Conservation (phyloP, 2,888 invertebrate genomes). For the Oxytorus armatus region DNA sequence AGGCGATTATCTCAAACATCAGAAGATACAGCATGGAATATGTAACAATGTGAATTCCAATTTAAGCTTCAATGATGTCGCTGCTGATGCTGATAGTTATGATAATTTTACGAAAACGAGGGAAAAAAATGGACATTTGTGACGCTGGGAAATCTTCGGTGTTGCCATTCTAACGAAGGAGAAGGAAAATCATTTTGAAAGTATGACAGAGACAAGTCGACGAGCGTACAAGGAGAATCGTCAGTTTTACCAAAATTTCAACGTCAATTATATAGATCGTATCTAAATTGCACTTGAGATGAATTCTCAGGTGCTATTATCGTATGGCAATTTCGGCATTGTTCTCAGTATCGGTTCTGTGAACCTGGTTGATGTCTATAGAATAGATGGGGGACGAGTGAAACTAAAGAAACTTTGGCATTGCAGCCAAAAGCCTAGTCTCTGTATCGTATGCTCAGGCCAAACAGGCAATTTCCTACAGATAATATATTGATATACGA, state of each 20-base stretch:
- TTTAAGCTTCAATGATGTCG: neutral
- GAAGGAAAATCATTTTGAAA: neutral
- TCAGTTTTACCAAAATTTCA: neutral
- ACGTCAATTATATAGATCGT: neutral
- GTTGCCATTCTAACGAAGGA: conserved; percentile 27
- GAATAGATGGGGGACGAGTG: neutral
- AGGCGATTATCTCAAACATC: conserved; percentile 67
- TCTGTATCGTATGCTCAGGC: neutral
- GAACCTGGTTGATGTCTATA: neutral
- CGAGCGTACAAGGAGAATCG: neutral
- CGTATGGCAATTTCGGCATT: neutral
- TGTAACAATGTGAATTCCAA: neutral
- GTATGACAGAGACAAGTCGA: neutral
- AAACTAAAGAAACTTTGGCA: conserved; percentile 30
- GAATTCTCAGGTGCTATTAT: neutral
- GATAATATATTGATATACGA: neutral
- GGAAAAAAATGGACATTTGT: no score
- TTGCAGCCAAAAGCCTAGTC: conserved; percentile 35
- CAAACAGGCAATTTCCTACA: conserved; percentile 6
- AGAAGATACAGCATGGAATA: conserved; percentile 62
- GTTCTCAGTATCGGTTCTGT: conserved; percentile 14
- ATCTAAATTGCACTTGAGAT: neutral
- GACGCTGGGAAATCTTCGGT: conserved; percentile 2
- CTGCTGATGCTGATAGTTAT: neutral
- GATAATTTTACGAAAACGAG: no score